Evolutionary conservation across 1,140 invertebrate species (phyloP).

Genomic region (Venturia canescens): DNA sequence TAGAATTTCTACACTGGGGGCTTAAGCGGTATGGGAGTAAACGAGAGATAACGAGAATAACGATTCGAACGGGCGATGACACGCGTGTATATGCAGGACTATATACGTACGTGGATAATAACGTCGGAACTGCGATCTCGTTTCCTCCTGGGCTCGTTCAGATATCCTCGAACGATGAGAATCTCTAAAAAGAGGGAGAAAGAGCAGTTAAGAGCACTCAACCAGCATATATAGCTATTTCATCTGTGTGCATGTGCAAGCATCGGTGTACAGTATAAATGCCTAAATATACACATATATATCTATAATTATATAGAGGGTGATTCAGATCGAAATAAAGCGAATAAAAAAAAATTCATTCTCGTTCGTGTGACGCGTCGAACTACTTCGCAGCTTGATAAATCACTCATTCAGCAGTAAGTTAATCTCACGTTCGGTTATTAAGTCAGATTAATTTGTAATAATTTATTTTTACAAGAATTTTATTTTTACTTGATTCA

Average conservation of each 20-base stretch:
- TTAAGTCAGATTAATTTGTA: too few species aligned
- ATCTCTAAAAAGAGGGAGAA: slow-evolving; percentile 23
- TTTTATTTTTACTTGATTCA: too few species aligned
- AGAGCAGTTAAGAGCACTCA: slow-evolving; percentile 36
- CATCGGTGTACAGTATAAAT: slow-evolving; percentile 23
- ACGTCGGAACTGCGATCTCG: slow-evolving; percentile 31
- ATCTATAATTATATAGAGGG: not conserved
- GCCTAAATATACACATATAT: not conserved
- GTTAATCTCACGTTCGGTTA: too few species aligned
- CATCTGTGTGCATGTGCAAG: slow-evolving; percentile 15
- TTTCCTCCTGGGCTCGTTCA: slow-evolving; percentile 43
- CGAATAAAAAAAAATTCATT: too few species aligned
- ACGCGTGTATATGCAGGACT: slow-evolving; percentile 3
- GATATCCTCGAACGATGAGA: slow-evolving; percentile 40
- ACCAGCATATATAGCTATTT: slow-evolving; percentile 31
- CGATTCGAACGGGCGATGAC: slow-evolving; percentile 37
- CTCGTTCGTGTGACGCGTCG: too few species aligned
- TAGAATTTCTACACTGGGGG: slow-evolving; percentile 6
- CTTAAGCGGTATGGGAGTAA: slow-evolving; percentile 9
- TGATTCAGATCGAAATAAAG: not conserved
- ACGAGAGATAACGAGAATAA: slow-evolving; percentile 29
- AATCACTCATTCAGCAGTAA: too few species aligned
- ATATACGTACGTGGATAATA: slow-evolving; percentile 21
- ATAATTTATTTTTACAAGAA: too few species aligned
- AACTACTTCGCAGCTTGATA: too few species aligned